Percentiles rank a stretch among this genome's conserved stretches.
These are phyloP conservation scores for Rhyacophila brunnea DNA, from an alignment of 1,140 invertebrate genomes.

Conservation along the genomic window DNA sequence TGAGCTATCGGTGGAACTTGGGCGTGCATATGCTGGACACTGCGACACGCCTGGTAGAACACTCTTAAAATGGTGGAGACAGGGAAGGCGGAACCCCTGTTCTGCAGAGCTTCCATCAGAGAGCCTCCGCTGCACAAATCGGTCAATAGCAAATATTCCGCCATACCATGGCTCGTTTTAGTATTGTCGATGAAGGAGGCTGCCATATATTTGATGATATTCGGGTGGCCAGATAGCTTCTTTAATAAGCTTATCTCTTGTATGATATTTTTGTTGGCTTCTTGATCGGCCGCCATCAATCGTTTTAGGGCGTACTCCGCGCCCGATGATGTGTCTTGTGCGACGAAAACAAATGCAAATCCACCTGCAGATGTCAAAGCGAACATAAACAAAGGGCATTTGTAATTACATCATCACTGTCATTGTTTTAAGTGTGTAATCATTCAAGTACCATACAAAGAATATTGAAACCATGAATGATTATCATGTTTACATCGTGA, in stretches of 20 bases:
- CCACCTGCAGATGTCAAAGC: conserved; percentile 69
- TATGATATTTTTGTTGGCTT: conserved; percentile 72
- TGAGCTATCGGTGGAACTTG: conserved; percentile 88
- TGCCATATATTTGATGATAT: conserved; percentile 77
- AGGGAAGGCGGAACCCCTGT: conserved; percentile 57
- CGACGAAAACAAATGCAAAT: conserved; percentile 91
- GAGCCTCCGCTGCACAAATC: conserved; percentile 75
- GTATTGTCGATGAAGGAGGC: conserved; percentile 72
- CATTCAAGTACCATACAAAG: too few relatives aligned
- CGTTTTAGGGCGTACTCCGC: conserved; percentile 91
- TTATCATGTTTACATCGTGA: too few relatives aligned
- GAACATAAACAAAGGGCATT: conserved; percentile 2
- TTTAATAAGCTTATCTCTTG: conserved; percentile 79
- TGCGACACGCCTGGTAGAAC: conserved; percentile 88
- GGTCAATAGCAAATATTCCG: conserved; percentile 70
- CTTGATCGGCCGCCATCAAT: conserved; percentile 75
- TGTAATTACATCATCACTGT: conserved; percentile 31
- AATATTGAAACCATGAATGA: too few relatives aligned
- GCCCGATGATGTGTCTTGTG: conserved; percentile 81
- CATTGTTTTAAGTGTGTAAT: too few relatives aligned
- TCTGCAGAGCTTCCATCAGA: conserved; percentile 76
- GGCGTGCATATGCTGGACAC: conserved; percentile 91
- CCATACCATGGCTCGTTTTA: conserved; percentile 64
- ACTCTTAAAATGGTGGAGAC: conserved; percentile 81
- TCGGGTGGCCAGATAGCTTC: conserved; percentile 74